phyloP scores from a whole-genome alignment of 2,888 invertebrate genomes.

The Drosophila kokeensis region DNA sequence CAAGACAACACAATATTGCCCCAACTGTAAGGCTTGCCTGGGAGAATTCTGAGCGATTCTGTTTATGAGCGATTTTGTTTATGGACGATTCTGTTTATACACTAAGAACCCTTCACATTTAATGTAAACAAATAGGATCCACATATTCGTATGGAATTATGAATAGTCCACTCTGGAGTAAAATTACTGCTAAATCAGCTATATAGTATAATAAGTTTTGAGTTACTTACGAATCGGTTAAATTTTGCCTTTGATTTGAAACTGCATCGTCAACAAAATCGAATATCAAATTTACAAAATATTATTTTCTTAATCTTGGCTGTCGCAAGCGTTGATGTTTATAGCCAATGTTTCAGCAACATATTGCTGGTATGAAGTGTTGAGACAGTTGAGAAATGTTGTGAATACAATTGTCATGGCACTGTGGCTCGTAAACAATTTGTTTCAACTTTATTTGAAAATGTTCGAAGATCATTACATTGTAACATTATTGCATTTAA shows the following conservation, averaged over 20 bases:
- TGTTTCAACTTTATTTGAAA: neutral
- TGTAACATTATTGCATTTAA: neutral
- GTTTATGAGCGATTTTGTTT: too few relatives aligned
- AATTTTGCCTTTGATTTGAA: neutral
- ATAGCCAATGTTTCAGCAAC: constrained; percentile 11
- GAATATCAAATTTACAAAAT: neutral
- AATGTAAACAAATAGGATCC: neutral
- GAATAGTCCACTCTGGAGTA: neutral
- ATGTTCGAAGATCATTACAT: neutral
- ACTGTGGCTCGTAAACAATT: constrained; percentile 7
- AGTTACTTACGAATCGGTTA: neutral
- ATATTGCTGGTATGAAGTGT: constrained; percentile 9
- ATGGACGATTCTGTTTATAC: neutral
- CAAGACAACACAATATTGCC: constrained; percentile 52
- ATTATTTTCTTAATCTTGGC: neutral
- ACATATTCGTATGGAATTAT: neutral
- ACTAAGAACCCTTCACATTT: neutral
- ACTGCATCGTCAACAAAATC: neutral
- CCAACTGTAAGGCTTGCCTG: constrained; percentile 63
- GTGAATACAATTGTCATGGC: neutral
- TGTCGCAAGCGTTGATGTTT: neutral
- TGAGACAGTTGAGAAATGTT: neutral
- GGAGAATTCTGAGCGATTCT: constrained; percentile 45
- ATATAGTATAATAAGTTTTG: neutral
- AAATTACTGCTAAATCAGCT: neutral